phyloP scores from a whole-genome alignment of 2,797 vertebrate species.

The Dryobates pubescens region DNA sequence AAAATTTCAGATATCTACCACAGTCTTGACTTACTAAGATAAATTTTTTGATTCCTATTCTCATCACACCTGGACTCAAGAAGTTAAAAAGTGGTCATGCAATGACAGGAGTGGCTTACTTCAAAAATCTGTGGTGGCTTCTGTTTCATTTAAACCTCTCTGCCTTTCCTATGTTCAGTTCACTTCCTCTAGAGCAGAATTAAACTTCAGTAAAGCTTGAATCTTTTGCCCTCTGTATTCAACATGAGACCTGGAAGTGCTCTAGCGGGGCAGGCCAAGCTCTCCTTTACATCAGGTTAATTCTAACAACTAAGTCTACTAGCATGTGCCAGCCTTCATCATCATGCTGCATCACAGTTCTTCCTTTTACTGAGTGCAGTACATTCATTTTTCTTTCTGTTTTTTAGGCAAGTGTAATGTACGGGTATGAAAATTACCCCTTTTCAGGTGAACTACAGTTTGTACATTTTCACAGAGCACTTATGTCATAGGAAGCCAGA shows the following conservation, averaged over 20 bases:
- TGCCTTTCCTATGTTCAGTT: neutral
- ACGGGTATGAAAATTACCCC: neutral
- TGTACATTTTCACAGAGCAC: neutral
- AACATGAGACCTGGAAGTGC: neutral
- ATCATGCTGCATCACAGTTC: neutral
- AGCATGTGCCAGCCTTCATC: neutral
- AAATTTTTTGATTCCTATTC: neutral
- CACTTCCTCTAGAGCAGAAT: neutral
- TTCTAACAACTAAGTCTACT: neutral
- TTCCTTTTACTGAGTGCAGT: neutral
- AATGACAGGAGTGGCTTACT: neutral
- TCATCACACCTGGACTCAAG: neutral
- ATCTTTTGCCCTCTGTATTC: neutral
- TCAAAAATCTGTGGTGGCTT: neutral
- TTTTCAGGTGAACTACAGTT: conserved; percentile 9
- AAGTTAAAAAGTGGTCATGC: neutral
- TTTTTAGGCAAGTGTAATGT: neutral
- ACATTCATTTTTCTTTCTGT: neutral
- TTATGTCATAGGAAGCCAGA: neutral
- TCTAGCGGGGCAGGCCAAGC: neutral
- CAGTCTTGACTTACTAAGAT: neutral
- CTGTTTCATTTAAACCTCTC: neutral
- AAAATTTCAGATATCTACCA: neutral
- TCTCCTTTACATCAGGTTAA: neutral
- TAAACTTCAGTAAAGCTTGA: neutral